A percentile compares a stretch with the other conserved stretches of the same genome.
Evolutionary conservation across 92 coral and sea anemone genomes (phyloP).

Genomic region (Phymanthus crucifer): DNA sequence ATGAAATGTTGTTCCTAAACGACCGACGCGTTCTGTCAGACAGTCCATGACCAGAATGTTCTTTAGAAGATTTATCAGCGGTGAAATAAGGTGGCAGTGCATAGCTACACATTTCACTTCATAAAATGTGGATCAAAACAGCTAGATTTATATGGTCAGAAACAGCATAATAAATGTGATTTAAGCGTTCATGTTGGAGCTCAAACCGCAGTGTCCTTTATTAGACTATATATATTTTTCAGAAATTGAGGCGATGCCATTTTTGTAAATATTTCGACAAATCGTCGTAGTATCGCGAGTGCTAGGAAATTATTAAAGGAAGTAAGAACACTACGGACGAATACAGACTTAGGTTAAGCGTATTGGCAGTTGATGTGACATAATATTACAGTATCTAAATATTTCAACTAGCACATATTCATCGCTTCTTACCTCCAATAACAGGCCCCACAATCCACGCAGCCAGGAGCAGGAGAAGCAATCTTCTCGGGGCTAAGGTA

Average conservation of each 20-base stretch:
- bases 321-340: not conserved
- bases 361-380: not conserved
- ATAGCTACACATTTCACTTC: not conserved
- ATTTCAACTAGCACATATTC: not conserved
- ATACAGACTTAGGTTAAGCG: not conserved
- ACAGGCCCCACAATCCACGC: conserved; percentile 1
- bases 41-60: not conserved
- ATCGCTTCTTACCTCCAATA: not conserved
- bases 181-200: too few species aligned
- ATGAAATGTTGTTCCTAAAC: not conserved
- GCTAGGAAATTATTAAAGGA: not conserved
- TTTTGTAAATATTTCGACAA: too few species aligned
- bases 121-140: not conserved
- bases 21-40: not conserved
- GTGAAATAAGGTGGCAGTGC: not conserved
- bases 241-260: too few species aligned
- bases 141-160: not conserved
- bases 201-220: too few species aligned
- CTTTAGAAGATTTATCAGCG: not conserved
- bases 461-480: conserved; percentile 14
- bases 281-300: too few species aligned
- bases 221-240: too few species aligned
- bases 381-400: not conserved
- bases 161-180: too few species aligned
- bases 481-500: conserved; percentile 26